Evolutionary conservation across 2,797 vertebrate species (phyloP).

Genomic region (Chanos chanos): DNA sequence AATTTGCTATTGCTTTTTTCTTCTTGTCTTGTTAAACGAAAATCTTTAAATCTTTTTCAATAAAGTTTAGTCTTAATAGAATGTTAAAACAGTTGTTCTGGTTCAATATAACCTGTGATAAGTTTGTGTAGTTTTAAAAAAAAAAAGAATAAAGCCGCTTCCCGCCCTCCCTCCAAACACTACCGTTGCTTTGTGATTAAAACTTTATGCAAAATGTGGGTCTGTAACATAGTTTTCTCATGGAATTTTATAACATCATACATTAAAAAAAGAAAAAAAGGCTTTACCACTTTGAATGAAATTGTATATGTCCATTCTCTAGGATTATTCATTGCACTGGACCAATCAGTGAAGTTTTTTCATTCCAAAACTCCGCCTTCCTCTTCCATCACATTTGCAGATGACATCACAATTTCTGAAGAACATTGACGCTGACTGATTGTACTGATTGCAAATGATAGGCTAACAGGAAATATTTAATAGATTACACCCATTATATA

Average conservation of each 20-base stretch:
- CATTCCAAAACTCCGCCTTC: conserved; percentile 69
- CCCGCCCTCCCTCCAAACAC: conserved; percentile 83
- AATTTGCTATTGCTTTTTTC: conserved; percentile 99
- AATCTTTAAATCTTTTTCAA: conserved; percentile 99
- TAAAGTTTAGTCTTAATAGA: conserved; percentile 99
- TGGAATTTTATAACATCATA: conserved; percentile 70
- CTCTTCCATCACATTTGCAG: conserved; percentile 73
- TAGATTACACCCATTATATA: conserved; percentile 79
- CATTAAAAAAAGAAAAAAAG: too few relatives aligned
- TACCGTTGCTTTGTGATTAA: conserved; percentile 79
- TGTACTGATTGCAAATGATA: conserved; percentile 73
- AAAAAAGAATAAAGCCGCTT: too few relatives aligned
- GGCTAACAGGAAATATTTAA: conserved; percentile 69
- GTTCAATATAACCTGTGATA: conserved; percentile 99
- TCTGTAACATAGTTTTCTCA: conserved; percentile 78
- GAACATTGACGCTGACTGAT: conserved; percentile 56
- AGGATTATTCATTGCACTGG: conserved; percentile 78
- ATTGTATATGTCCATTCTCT: conserved; percentile 67
- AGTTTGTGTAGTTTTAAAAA: conserved; percentile 96
- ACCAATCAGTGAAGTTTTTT: conserved; percentile 65
- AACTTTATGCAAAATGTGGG: conserved; percentile 86
- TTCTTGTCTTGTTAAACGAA: conserved; percentile 99
- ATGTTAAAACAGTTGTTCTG: conserved; percentile 99
- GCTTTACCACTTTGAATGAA: conserved; percentile 62
- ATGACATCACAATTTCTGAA: conserved; percentile 70